These are phyloP conservation scores for Kryptolebias ocellatus DNA, from an alignment of 2,797 vertebrate species.

Conservation along the genomic window DNA sequence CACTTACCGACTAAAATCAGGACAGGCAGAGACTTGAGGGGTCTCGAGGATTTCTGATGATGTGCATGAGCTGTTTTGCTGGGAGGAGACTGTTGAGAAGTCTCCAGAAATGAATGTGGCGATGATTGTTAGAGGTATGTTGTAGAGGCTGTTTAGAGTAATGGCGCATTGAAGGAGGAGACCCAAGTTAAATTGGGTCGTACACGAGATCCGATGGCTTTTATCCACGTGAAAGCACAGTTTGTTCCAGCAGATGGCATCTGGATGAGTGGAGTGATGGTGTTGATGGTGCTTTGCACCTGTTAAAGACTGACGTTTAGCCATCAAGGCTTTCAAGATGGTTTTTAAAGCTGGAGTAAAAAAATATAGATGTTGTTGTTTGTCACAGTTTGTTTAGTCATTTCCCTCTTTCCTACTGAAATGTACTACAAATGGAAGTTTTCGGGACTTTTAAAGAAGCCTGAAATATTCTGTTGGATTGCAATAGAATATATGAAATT, in stretches of 20 bases:
- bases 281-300: slow-evolving; percentile 46
- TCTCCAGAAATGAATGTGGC: slow-evolving; percentile 54
- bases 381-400: background rate
- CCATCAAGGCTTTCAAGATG: slow-evolving; percentile 13
- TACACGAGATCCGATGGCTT: slow-evolving; percentile 17
- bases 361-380: slow-evolving; percentile 15
- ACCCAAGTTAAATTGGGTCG: background rate
- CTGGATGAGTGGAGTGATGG: slow-evolving; percentile 38
- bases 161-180: slow-evolving; percentile 30
- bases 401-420: background rate
- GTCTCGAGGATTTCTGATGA: slow-evolving; percentile 52
- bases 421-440: background rate
- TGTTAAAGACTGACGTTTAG: slow-evolving; percentile 54
- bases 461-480: too few species aligned
- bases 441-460: too few species aligned
- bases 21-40: slow-evolving; percentile 55
- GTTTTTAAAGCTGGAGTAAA: slow-evolving; percentile 2
- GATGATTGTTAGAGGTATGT: slow-evolving; percentile 67
- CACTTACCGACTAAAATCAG: slow-evolving; percentile 59
- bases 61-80: slow-evolving; percentile 49
- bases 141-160: slow-evolving; percentile 36
- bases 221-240: slow-evolving; percentile 21
- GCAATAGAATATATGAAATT: too few species aligned
- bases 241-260: slow-evolving; percentile 44
- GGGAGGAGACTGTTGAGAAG: slow-evolving; percentile 37